Conservation (phyloP, 2,888 invertebrate species). For the Microctonus hyperodae region DNA sequence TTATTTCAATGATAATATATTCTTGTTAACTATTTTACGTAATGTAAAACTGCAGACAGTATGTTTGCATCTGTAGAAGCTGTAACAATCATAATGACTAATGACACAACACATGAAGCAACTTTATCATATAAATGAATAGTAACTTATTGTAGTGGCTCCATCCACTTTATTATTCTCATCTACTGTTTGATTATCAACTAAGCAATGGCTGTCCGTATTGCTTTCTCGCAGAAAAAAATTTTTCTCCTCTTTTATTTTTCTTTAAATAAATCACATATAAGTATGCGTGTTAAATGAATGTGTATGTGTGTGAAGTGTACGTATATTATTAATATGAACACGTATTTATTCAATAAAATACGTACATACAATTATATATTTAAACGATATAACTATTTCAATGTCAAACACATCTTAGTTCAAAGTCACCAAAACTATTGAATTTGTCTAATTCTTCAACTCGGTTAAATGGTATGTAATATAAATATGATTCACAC, state of each 20-base stretch:
- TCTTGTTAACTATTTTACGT: conserved; percentile 24
- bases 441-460: background rate
- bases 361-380: background rate
- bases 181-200: conserved; percentile 6
- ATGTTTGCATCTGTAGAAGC: conserved; percentile 1
- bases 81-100: conserved; percentile 4
- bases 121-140: conserved; percentile 6
- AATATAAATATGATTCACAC: background rate
- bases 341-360: background rate
- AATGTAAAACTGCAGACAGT: conserved; percentile 21
- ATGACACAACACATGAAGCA: conserved; percentile 10
- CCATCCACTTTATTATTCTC: conserved; percentile 2
- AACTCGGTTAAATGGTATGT: background rate
- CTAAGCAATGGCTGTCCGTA: conserved; percentile 3
- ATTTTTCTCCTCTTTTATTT: background rate
- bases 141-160: background rate
- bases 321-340: background rate
- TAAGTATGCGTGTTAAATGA: background rate
- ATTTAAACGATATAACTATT: background rate
- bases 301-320: background rate
- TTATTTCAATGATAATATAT: conserved; percentile 1
- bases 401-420: conserved; percentile 2
- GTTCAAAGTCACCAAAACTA: background rate
- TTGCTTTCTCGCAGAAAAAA: background rate
- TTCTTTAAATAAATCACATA: background rate